Percentiles rank a stretch among this genome's conserved stretches.
Evolutionary conservation across 2,113 vertebrate species (phyloP).

Genomic region (Chloropsis hardwickii): DNA sequence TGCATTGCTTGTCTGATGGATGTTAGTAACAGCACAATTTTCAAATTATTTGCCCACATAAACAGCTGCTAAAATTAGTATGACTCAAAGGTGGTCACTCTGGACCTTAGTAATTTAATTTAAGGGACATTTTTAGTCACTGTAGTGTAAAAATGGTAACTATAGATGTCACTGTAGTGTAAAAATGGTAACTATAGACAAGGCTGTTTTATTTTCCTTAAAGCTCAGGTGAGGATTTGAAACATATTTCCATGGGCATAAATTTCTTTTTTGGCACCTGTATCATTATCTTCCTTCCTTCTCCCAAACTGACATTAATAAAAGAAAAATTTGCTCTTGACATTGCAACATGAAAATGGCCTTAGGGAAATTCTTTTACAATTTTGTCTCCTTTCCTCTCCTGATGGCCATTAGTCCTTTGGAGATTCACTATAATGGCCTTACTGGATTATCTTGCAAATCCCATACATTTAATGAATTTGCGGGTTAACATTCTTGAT

Average conservation of each 20-base stretch:
- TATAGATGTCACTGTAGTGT: not conserved
- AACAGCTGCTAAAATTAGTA: not conserved
- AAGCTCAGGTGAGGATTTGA: not conserved
- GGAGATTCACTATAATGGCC: not conserved
- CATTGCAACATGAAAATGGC: not conserved
- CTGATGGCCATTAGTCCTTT: not conserved
- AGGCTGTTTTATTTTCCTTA: not conserved
- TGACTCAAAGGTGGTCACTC: not conserved
- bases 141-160: not conserved
- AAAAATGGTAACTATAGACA: not conserved
- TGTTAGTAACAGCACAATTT: not conserved
- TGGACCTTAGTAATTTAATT: not conserved
- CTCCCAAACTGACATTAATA: not conserved
- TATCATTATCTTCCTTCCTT: not conserved
- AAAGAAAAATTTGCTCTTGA: not conserved
- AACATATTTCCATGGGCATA: not conserved
- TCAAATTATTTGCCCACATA: not conserved
- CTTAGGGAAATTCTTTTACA: conserved; percentile 6
- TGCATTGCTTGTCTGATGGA: not conserved
- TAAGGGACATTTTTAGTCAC: not conserved
- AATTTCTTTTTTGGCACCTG: not conserved
- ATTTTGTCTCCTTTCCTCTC: not conserved
- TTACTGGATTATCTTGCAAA: conserved; percentile 15
- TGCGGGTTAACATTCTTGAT: not conserved
- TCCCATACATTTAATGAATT: not conserved